phyloP scores from a whole-genome alignment of 2,113 vertebrate genomes.

The Nothoprocta perdicaria region DNA sequence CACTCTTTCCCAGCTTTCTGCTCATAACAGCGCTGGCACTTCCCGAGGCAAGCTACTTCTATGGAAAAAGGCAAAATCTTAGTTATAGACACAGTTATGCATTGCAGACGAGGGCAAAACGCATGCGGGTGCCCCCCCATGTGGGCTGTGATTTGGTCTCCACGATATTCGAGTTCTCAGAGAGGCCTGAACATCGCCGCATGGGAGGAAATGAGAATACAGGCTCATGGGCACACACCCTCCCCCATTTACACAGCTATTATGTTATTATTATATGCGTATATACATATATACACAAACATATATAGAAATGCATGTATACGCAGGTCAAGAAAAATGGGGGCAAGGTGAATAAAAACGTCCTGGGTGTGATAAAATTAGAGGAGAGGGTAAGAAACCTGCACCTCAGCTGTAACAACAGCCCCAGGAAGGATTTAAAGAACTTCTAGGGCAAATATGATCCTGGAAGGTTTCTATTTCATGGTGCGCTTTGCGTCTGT shows the following conservation, averaged over 20 bases:
- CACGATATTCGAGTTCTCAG: not conserved
- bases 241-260: not conserved
- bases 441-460: slow-evolving; percentile 7
- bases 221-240: not conserved
- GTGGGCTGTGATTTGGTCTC: not conserved
- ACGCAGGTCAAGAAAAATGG: slow-evolving; percentile 4
- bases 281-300: not conserved
- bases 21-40: not conserved
- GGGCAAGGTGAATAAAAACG: slow-evolving; percentile 34
- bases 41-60: not conserved
- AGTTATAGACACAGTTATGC: not conserved
- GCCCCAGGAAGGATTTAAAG: not conserved
- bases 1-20: not conserved
- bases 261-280: not conserved
- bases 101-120: not conserved
- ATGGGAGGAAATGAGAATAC: not conserved
- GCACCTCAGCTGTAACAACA: not conserved
- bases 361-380: slow-evolving; percentile 20
- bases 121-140: not conserved
- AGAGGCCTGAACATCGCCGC: slow-evolving; percentile 27
- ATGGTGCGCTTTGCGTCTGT: not conserved
- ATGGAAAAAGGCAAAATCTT: not conserved
- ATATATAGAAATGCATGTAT: not conserved
- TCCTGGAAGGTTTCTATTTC: not conserved
- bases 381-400: slow-evolving; percentile 38